These are phyloP conservation scores for Ochropleura plecta DNA, from an alignment of 2,888 invertebrate genomes.

Conservation along the genomic window DNA sequence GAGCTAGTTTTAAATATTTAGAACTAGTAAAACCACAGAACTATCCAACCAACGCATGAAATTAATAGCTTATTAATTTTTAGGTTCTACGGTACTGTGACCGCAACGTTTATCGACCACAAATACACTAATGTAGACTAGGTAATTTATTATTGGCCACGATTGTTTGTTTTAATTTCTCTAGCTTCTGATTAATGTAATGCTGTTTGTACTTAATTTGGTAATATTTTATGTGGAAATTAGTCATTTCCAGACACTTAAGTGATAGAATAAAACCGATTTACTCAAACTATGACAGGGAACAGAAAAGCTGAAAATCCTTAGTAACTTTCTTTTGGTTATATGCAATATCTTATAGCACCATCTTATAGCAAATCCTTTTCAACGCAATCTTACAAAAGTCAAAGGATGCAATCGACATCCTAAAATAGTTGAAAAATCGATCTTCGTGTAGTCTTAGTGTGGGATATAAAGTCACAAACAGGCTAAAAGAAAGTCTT, in stretches of 20 bases:
- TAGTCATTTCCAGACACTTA: not conserved
- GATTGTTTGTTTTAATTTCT: not conserved
- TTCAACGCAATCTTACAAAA: no score
- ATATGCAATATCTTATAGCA: no score
- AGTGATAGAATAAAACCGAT: no score
- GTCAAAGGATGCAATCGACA: no score
- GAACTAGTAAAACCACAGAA: constrained; percentile 3
- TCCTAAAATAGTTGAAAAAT: no score
- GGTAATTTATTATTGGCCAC: not conserved
- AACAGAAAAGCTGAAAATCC: no score
- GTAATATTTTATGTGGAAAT: not conserved
- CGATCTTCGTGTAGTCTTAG: no score
- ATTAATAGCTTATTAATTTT: constrained; percentile 26
- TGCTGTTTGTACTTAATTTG: not conserved
- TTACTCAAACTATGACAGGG: no score
- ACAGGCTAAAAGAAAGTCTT: no score
- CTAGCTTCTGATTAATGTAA: not conserved
- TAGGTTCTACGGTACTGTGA: constrained; percentile 28
- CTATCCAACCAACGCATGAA: not conserved
- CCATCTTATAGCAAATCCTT: no score
- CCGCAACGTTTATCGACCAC: constrained; percentile 13
- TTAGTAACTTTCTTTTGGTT: no score
- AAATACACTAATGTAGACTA: constrained; percentile 13
- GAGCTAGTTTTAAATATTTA: not conserved
- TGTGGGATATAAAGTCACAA: no score